Evolutionary conservation across 2,888 invertebrate species (phyloP), one percentile per base, ranked within the genome.

Genomic region (Agonopterix alstromeriana): DNA sequence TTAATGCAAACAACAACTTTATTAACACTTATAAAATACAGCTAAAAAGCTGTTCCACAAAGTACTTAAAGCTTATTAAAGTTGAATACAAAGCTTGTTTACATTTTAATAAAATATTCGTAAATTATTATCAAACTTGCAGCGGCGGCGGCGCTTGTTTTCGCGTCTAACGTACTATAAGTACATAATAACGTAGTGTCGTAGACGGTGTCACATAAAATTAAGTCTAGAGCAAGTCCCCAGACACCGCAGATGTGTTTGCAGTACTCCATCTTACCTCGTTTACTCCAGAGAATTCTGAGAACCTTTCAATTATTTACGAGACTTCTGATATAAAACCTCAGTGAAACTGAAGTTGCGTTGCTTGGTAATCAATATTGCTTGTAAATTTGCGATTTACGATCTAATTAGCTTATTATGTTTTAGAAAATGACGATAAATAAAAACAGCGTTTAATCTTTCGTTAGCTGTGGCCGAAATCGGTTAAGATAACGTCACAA

Each of bases 201-300:
- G 11, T n/a, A 27, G 41, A 27, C 41, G 35, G 10, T 35, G 46
- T 46, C 46, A 46, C 46, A 10, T 41, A 41, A 46, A 46, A 46
- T 46, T 46, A 41, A 40, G 38, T 38, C 35, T 11, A 8, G 40
- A 36, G 14, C 38, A 9, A 3, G 35, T 11, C 8, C 40, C 46
- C 38, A 14, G 17, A 17, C 27, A 17, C 27, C 10, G 42, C 42
- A n/a, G 42, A 42, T 42, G 42, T 47, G 42, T 42, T 42, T 42
- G 47, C 41, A 10, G 27, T 27, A 40, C 41, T 46, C 40, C 14
- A 40, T 40, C 17, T 27, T 38, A 45, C 35, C 38, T 45, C 38
- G 40, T 46, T 40, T 40, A 42, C 47, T 35, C 42, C 35, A 42
- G 12, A 10, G 42, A 42, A 2, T 41, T 42, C 8, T 12, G 10